Percentiles rank a stretch among this genome's conserved stretches.
These are phyloP conservation scores for Drosophila bunnanda DNA, from an alignment of 2,888 invertebrate species.

Conservation along the genomic window DNA sequence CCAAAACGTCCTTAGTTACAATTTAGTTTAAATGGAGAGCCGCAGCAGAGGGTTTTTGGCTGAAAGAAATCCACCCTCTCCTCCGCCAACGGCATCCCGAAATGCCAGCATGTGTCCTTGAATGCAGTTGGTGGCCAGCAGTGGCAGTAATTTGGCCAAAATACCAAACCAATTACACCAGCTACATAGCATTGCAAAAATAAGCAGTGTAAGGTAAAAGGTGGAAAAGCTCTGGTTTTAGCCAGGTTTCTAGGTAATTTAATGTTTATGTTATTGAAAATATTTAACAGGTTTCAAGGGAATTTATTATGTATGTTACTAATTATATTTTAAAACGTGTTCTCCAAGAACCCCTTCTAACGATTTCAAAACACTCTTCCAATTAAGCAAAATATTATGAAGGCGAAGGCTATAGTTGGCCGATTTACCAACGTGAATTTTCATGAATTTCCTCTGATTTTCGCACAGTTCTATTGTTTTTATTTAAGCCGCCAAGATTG, in stretches of 20 bases:
- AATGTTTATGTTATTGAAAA: background rate
- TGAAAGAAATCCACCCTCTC: conserved; percentile 6
- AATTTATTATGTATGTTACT: background rate
- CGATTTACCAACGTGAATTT: background rate
- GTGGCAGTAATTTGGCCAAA: conserved; percentile 20
- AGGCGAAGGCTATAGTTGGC: conserved; percentile 15
- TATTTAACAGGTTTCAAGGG: no score
- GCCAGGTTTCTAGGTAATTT: background rate
- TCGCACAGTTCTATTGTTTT: conserved; percentile 40
- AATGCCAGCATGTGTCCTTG: conserved; percentile 1
- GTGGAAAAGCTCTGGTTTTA: background rate
- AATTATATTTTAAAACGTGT: background rate
- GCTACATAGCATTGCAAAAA: conserved; percentile 2
- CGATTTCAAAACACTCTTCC: background rate
- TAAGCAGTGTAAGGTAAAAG: background rate
- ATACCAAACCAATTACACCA: conserved; percentile 36
- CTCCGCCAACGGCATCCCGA: background rate
- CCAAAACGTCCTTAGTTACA: conserved; percentile 8
- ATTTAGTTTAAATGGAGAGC: conserved; percentile 16
- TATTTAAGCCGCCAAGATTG: conserved; percentile 57
- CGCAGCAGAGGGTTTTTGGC: conserved; percentile 6
- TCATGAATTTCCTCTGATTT: background rate
- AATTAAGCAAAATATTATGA: conserved; percentile 29
- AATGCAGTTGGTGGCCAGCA: conserved; percentile 18
- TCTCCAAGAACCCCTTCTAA: conserved; percentile 10